Evolutionary conservation across 2,888 invertebrate genomes (phyloP), one percentile per base, ranked within the genome.

Genomic region (Oeneis ivallda): DNA sequence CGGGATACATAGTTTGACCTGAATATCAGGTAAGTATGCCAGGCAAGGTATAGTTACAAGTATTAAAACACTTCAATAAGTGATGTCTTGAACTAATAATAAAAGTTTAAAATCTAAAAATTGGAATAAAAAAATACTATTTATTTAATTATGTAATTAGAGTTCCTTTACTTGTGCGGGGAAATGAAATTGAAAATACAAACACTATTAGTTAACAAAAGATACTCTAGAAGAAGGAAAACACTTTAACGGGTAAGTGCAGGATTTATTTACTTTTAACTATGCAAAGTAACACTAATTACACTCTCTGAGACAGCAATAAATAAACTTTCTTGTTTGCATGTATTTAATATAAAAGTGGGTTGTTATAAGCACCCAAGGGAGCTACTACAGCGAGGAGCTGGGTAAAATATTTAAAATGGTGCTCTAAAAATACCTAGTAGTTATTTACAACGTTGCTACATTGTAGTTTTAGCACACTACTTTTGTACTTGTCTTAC

Each of bases 251-350:
- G n/a, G n/a, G n/a, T 32, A 39, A 45, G 62, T 41, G 2, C 34
- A 53, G 57, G 58, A 66, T 53, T 41, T 62, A 66, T 59, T 39
- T 53, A 56, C 57, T 58, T 64, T 64, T 47, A 58, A 66, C 66
- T 62, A 49, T 15, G 53, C 57, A 53, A 59, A 62, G 52, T 59
- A 39, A 53, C 61, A 61, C 61, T 61, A 61, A 61, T 61, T 61
- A 61, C 61, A 15, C 11, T 61, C 19, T 52, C 52, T 52, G 60
- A 61, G 61, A 61, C 50, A 15, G 41, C 39, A 8, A 61, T 61
- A 47, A 61, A 52, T 61, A 52, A 61, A 52, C n/a, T 61, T 52
- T 61, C 37, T 41, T 52, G 47, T 52, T 61, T 50, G 41, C 61
- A 49, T 49, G 39, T 43, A 52, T 61, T 56, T 41, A 56, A 41